Evolutionary conservation across 2,888 invertebrate species (phyloP).

Genomic region (Callyntrura guangdongensis): DNA sequence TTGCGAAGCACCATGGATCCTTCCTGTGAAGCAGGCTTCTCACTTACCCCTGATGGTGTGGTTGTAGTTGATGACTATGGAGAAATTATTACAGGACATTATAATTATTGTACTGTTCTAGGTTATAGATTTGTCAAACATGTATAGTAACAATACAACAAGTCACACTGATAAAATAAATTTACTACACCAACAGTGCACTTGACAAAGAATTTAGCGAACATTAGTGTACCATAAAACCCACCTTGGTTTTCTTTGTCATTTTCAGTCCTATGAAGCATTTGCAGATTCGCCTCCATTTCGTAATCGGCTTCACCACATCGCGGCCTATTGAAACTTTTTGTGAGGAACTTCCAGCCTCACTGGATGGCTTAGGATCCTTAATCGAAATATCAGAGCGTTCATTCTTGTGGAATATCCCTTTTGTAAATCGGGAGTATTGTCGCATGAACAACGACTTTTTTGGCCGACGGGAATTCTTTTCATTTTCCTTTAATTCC

Average conservation of each 20-base stretch:
- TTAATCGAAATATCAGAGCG: background rate
- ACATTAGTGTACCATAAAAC: background rate
- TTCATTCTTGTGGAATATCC: conserved; percentile 48
- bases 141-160: background rate
- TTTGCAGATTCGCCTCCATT: conserved; percentile 75
- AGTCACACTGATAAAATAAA: background rate
- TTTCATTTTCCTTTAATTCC: conserved; percentile 7
- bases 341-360: conserved; percentile 12
- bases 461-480: background rate
- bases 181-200: background rate
- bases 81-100: background rate
- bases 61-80: background rate
- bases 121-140: background rate
- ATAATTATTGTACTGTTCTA: background rate
- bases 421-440: conserved; percentile 33
- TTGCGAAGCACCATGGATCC: background rate
- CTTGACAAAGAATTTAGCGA: too few relatives aligned
- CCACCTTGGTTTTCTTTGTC: conserved; percentile 63
- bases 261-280: conserved; percentile 71
- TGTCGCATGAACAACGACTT: background rate
- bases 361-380: background rate
- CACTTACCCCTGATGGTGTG: background rate
- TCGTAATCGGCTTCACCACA: conserved; percentile 37
- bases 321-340: conserved; percentile 39
- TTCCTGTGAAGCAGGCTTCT: background rate